Percentiles rank a stretch among this genome's conserved stretches.
These are phyloP conservation scores for Lasius fuliginosus DNA, from an alignment of 2,888 invertebrate genomes.

Conservation along the genomic window DNA sequence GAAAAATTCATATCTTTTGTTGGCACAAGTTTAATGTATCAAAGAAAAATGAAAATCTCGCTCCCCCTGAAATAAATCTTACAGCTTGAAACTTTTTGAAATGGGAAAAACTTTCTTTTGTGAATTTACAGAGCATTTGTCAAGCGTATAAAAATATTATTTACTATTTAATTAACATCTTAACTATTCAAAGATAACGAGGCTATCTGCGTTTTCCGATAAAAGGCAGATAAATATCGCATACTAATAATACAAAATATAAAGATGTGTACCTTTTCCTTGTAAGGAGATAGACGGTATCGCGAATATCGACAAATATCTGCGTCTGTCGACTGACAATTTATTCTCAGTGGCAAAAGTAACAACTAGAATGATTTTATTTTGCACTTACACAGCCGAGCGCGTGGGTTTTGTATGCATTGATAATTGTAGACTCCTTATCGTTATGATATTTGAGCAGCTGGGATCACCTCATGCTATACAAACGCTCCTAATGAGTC, in stretches of 20 bases:
- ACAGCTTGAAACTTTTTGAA: not conserved
- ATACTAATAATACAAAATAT: not conserved
- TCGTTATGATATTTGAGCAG: constrained; percentile 55
- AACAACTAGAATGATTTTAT: constrained; percentile 28
- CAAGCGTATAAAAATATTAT: not conserved
- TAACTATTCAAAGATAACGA: constrained; percentile 24
- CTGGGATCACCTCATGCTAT: constrained; percentile 48
- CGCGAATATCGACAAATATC: not conserved
- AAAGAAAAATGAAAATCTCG: not conserved
- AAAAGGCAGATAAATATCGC: not conserved
- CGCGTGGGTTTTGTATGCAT: constrained; percentile 35
- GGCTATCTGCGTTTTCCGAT: not conserved
- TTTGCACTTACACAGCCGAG: constrained; percentile 23
- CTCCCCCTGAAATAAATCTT: not conserved
- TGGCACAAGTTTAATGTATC: not conserved
- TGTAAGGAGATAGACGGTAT: not conserved
- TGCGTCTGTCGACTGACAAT: not conserved
- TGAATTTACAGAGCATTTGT: not conserved
- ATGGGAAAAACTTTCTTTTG: not conserved
- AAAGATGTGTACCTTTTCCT: not conserved
- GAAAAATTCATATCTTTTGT: not conserved
- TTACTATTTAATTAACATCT: constrained; percentile 18
- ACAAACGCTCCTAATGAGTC: constrained; percentile 55
- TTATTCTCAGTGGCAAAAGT: not conserved
- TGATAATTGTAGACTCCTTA: constrained; percentile 52